Evolutionary conservation across 2,113 vertebrate species (phyloP).

Genomic region (Collichthys lucidus): DNA sequence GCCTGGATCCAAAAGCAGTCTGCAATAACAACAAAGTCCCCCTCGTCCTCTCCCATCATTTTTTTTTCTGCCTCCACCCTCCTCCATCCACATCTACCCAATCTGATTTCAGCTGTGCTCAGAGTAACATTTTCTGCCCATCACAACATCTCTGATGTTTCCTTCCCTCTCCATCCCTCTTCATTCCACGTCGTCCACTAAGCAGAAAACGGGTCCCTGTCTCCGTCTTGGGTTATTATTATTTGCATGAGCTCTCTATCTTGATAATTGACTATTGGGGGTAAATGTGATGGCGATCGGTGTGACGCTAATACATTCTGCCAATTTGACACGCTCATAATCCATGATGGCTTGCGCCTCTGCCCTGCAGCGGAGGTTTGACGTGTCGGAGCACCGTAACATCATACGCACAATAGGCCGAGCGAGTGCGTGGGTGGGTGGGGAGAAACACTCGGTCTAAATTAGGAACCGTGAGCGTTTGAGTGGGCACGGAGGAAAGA

Average conservation of each 20-base stretch:
- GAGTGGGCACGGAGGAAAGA: conserved; percentile 48
- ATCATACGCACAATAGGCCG: conserved; percentile 30
- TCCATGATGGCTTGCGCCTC: conserved; percentile 35
- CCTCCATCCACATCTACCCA: neutral
- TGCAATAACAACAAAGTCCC: conserved; percentile 31
- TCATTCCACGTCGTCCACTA: conserved; percentile 40
- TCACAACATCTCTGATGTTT: conserved; percentile 50
- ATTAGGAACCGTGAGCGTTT: conserved; percentile 56
- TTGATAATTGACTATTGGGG: conserved; percentile 67
- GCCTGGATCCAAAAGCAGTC: conserved; percentile 41
- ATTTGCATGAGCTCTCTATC: conserved; percentile 64
- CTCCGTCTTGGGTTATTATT: conserved; percentile 41
- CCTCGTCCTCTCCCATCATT: neutral
- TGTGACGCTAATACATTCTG: conserved; percentile 66
- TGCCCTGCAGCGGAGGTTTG: conserved; percentile 53
- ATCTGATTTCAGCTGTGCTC: conserved; percentile 66
- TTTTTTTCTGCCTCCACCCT: neutral
- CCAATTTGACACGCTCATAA: conserved; percentile 66
- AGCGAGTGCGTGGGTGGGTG: conserved; percentile 52
- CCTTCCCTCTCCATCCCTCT: conserved; percentile 13
- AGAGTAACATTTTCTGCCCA: conserved; percentile 61
- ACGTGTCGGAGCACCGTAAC: conserved; percentile 31
- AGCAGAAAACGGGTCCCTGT: conserved; percentile 68
- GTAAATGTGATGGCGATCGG: conserved; percentile 61
- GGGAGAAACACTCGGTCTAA: conserved; percentile 63